Evolutionary conservation across 2,888 invertebrate species (phyloP), one percentile per base, ranked within the genome.

Genomic region (Leptinotarsa rubiginosa): DNA sequence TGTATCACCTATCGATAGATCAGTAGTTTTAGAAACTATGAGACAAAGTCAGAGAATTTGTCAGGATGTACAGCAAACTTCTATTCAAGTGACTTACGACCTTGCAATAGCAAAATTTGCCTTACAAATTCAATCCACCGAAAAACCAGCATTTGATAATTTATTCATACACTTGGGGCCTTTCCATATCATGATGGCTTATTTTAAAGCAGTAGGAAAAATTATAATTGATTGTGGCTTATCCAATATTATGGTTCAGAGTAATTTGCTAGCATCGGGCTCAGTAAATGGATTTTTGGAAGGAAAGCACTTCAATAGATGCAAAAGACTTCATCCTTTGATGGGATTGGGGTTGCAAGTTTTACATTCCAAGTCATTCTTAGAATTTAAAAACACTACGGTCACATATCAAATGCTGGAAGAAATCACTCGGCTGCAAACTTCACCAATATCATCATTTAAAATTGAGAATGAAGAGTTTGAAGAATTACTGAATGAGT

Each of bases 151-250:
- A 20, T 80, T 78, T 72, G 82, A 84, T 65, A 83, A 84, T 72
- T 41, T 87, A 75, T 87, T 86, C 74, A 84, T 87, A 59, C 83
- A 85, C 80, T 75, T 84, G 25, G 86, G 86, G 18, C 73, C 81
- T 41, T 86, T 88, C 80, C 84, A 85, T 76, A 77, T 84, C 4
- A 79, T 82, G 80, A 79, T 84, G 80, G 75, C 84, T 15, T 85
- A 76, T 78, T 84, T 84, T 70, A 83, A 84, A 79, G 83, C 84
- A 47, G n/a, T 85, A 15, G 85, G 83, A 13, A 83, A 81, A 79
- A 78, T 78, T 66, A 84, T 72, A 78, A 22, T 80, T 81, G 1
- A 81, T 82, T n/a, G 20, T 65, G 20, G 76, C 79, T 49, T 66
- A 47, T 22, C 68, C 64, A 68, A 49, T 50, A 52, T 68, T 20